A percentile compares a stretch with the other conserved stretches of the same genome.
phyloP scores from a whole-genome alignment of 2,888 invertebrate species.

The Amphipoea oculea region DNA sequence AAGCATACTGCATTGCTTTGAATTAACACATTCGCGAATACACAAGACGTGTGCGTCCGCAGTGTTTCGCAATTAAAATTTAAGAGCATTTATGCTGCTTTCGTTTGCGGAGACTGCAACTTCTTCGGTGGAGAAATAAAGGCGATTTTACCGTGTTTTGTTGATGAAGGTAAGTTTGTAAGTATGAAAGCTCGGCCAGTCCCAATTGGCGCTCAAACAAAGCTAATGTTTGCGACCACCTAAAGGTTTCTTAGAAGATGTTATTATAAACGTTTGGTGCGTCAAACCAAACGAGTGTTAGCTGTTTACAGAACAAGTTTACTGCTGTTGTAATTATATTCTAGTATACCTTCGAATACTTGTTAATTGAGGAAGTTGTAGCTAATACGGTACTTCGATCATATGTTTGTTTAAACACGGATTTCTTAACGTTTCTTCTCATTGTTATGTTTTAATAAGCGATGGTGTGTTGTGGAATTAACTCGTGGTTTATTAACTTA shows the following conservation, averaged over 20 bases:
- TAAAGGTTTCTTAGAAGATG: conserved; percentile 83
- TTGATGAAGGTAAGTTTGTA: conserved; percentile 65
- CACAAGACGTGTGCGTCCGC: conserved; percentile 77
- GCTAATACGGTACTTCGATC: conserved; percentile 66
- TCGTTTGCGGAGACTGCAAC: conserved; percentile 61
- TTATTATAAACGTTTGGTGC: conserved; percentile 67
- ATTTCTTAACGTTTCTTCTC: conserved; percentile 59
- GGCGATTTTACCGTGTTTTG: conserved; percentile 62
- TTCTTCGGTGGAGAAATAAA: conserved; percentile 62
- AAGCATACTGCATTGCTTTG: conserved; percentile 78
- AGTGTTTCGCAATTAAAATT: conserved; percentile 86
- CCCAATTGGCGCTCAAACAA: conserved; percentile 87
- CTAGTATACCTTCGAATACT: conserved; percentile 70
- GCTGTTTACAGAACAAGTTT: conserved; percentile 75
- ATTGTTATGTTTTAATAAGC: conserved; percentile 65
- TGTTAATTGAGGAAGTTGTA: conserved; percentile 80
- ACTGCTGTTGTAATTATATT: conserved; percentile 73
- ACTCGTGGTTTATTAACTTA: conserved; percentile 52
- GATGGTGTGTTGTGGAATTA: conserved; percentile 52
- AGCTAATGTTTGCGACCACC: conserved; percentile 88
- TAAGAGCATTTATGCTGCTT: conserved; percentile 69
- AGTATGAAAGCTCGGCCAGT: conserved; percentile 75
- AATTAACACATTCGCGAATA: conserved; percentile 87
- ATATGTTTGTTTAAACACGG: conserved; percentile 68
- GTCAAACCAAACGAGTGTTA: conserved; percentile 68